Evolutionary conservation across 2,113 vertebrate species (phyloP).

Genomic region (Amia ocellicauda): DNA sequence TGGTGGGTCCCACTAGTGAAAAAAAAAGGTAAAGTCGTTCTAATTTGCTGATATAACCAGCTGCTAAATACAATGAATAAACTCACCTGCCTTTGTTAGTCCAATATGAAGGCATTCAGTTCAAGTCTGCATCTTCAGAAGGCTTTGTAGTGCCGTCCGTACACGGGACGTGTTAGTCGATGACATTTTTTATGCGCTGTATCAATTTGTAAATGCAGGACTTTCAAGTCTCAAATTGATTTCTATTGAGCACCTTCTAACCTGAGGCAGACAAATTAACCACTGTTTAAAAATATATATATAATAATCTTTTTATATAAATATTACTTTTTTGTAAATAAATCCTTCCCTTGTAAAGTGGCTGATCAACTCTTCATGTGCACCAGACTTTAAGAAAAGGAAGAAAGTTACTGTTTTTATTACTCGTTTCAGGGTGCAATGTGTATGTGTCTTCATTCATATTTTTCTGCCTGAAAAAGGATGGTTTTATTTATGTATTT

Average conservation of each 20-base stretch:
- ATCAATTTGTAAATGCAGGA: conserved; percentile 38
- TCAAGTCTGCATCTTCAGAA: conserved; percentile 5
- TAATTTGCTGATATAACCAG: conserved; percentile 28
- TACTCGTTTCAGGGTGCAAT: conserved; percentile 31
- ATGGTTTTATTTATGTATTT: conserved; percentile 41
- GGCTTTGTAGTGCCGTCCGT: conserved; percentile 8
- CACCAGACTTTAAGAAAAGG: conserved; percentile 25
- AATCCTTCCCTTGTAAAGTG: conserved; percentile 34
- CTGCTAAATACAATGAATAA: conserved; percentile 38
- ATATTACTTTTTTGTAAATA: conserved; percentile 42
- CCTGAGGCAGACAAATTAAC: conserved; percentile 33
- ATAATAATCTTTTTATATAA: conserved; percentile 38
- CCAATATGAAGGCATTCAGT: not conserved
- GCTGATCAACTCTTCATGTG: conserved; percentile 34
- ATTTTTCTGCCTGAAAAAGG: conserved; percentile 22
- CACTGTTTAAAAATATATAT: conserved; percentile 34
- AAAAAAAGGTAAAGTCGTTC: not conserved
- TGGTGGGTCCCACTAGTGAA: conserved; percentile 15
- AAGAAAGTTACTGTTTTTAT: conserved; percentile 19
- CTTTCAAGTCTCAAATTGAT: conserved; percentile 26
- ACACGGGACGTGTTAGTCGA: conserved; percentile 4
- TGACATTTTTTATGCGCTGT: conserved; percentile 31
- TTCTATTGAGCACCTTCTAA: conserved; percentile 27
- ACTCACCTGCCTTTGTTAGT: conserved; percentile 11
- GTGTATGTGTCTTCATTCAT: conserved; percentile 14